Evolutionary conservation across 2,797 vertebrate species (phyloP), one percentile per base, ranked within the genome.

Genomic region (Sorex maritimensis): DNA sequence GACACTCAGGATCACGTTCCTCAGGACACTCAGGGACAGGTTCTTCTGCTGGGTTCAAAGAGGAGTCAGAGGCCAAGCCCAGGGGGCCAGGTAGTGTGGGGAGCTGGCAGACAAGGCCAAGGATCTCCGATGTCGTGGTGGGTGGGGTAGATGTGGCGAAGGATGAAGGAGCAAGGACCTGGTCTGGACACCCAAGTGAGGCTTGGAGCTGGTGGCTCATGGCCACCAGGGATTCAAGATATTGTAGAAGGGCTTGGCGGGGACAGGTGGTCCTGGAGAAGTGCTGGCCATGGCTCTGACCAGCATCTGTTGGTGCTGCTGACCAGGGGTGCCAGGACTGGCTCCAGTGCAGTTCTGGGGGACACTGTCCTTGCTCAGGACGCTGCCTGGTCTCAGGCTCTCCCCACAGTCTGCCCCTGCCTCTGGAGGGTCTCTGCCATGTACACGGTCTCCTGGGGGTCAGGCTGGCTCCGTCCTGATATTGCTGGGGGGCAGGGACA

Each of bases 151-250:
- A 65, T 41, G 6, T 72, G 65, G 6, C 34, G 52, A 75, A 58
- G 49, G 34, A 8, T 49, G 28, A 4, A 2, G 9, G 30, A 11
- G 13, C 46, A 21, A 69, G 58, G 2, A 55, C 26, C 52, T 87
- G 88, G 12, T 19, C 82, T 28, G 52, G 19, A 34, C 44, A 28
- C 77, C 41, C 68, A 82, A 97, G 58, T 2, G 86, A 97, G 85
- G 93, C 94, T 61, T 97, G 96, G 52, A 97, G 67, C 79, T 90
- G 91, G 34, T 71, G 28, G 38, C 83, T 95, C 89, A 97, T 73
- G 15, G 88, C 86, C 71, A 95, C 92, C 84, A 97, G 86, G 75
- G 86, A 89, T 69, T 95, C 41, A 0, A 98, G 94, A 41, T 97
- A 88, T 38, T 92, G 96, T 6, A 96, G 71, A 1, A 97, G 85